phyloP scores from a whole-genome alignment of 2,797 vertebrate species.

The Pagetopsis macropterus region DNA sequence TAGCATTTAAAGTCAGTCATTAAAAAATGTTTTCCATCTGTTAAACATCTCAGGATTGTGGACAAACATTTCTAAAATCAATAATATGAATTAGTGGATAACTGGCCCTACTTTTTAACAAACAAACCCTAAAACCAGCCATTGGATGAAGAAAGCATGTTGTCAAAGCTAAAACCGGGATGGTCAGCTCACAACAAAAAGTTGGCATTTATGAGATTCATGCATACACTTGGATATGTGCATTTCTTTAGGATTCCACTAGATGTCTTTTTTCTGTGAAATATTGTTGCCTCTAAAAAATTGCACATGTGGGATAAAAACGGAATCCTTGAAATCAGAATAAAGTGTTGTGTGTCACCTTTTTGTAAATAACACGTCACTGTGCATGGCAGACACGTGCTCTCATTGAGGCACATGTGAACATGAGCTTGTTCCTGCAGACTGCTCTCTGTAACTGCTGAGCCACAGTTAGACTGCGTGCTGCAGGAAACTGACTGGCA shows the following conservation, averaged over 20 bases:
- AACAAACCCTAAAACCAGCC: background rate
- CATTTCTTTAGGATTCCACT: background rate
- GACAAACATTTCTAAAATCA: background rate
- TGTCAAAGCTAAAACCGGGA: background rate
- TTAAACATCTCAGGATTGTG: background rate
- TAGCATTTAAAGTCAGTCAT: no score
- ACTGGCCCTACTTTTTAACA: background rate
- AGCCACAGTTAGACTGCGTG: background rate
- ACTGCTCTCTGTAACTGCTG: slow-evolving; percentile 4
- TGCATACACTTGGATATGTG: background rate
- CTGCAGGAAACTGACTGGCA: slow-evolving; percentile 41
- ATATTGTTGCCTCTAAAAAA: slow-evolving; percentile 1
- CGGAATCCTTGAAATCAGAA: slow-evolving; percentile 24
- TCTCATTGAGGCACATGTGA: slow-evolving; percentile 35
- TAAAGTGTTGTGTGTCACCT: background rate
- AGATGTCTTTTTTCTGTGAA: background rate
- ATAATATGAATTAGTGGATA: background rate
- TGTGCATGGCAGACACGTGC: slow-evolving; percentile 9
- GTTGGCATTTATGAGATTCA: background rate
- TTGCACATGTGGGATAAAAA: no score
- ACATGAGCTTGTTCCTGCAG: slow-evolving; percentile 9
- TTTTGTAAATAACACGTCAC: slow-evolving; percentile 25
- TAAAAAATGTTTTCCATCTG: background rate
- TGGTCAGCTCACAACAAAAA: slow-evolving; percentile 1
- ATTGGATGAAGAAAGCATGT: background rate